Evolutionary conservation across 2,888 invertebrate genomes (phyloP).

Genomic region (Halocaridina rubra): DNA sequence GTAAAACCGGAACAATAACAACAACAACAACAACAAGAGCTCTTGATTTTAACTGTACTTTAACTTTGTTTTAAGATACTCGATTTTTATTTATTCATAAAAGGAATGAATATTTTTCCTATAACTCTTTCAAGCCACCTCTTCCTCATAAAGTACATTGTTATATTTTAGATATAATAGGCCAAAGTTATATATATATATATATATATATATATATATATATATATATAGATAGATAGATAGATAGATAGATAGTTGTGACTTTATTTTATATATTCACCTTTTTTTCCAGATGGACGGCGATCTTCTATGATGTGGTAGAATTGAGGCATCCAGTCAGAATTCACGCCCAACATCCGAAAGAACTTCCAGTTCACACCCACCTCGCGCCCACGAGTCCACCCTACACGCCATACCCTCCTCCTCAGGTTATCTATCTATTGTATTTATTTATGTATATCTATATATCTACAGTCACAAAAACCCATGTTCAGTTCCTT

Average conservation of each 20-base stretch:
- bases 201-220: neutral
- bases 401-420: slow-evolving; percentile 47
- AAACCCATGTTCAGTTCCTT: no score
- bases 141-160: no score
- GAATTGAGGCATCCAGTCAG: slow-evolving; percentile 14
- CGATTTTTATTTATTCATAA: no score
- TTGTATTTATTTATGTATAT: neutral
- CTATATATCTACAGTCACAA: neutral
- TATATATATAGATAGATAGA: slow-evolving; percentile 11
- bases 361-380: slow-evolving; percentile 11
- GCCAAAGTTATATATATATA: no score
- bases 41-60: neutral
- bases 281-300: slow-evolving; percentile 11
- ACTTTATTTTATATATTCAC: neutral
- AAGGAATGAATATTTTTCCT: no score
- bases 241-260: neutral
- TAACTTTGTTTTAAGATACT: no score
- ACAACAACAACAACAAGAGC: no score
- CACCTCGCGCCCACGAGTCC: slow-evolving; percentile 29
- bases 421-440: slow-evolving; percentile 33
- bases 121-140: no score
- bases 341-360: slow-evolving; percentile 27
- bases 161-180: no score
- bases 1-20: no score
- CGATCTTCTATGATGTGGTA: slow-evolving; percentile 37